Percentiles rank a stretch among this genome's conserved stretches.
phyloP scores from a whole-genome alignment of 2,888 invertebrate species.

The Athrips mouffetella region DNA sequence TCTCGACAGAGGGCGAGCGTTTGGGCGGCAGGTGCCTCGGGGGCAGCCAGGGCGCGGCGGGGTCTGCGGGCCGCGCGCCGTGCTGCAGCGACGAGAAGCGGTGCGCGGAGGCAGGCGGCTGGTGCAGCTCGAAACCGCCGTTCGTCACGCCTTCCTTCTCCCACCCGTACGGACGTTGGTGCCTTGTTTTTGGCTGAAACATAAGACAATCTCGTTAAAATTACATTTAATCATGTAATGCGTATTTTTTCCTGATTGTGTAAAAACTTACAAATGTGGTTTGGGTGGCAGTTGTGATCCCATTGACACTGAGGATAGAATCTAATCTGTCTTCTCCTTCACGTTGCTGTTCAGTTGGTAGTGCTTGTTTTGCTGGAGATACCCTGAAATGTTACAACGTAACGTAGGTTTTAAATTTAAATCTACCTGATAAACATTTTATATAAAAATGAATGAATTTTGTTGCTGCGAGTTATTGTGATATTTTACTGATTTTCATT shows the following conservation, averaged over 20 bases:
- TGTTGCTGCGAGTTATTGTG: neutral
- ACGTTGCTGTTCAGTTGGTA: constrained; percentile 55
- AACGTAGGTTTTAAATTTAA: neutral
- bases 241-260: neutral
- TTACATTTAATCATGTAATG: neutral
- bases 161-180: constrained; percentile 87
- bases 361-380: constrained; percentile 83
- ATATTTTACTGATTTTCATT: neutral
- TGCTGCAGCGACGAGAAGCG: constrained; percentile 84
- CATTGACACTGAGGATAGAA: constrained; percentile 71
- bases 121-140: constrained; percentile 64
- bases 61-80: constrained; percentile 70
- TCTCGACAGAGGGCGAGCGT: constrained; percentile 67
- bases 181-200: constrained; percentile 85
- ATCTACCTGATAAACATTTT: neutral
- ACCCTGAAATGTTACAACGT: constrained; percentile 76
- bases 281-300: constrained; percentile 83
- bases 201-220: neutral
- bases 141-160: constrained; percentile 73
- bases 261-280: constrained; percentile 86
- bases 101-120: constrained; percentile 79
- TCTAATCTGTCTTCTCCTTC: constrained; percentile 64
- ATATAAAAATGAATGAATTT: too few species aligned
- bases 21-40: constrained; percentile 51
- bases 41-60: constrained; percentile 62